A percentile compares a stretch with the other conserved stretches of the same genome.
phyloP scores from a whole-genome alignment of 23 tunicate species.

The Trididemnum nubilum region DNA sequence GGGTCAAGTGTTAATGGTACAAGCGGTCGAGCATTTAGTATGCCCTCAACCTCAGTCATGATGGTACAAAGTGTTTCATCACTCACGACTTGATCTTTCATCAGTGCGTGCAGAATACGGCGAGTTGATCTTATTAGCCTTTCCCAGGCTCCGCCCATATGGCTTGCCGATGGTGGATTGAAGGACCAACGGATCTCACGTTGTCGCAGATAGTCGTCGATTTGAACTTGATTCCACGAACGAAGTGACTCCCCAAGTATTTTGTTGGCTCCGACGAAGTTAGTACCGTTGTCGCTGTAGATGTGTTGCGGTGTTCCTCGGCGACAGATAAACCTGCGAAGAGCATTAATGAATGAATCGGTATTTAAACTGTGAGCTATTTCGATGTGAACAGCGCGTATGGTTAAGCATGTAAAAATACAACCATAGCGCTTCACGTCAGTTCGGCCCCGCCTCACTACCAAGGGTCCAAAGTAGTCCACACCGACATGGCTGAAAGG shows the following conservation, averaged over 20 bases:
- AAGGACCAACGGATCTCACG: slow-evolving; percentile 13
- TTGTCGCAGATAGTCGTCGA: neutral
- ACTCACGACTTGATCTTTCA: neutral
- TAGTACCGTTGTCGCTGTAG: slow-evolving; percentile 46
- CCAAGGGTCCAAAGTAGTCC: neutral
- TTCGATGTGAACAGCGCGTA: slow-evolving; percentile 28
- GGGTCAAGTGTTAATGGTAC: slow-evolving; percentile 3
- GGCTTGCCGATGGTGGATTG: slow-evolving; percentile 20
- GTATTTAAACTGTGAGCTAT: slow-evolving; percentile 34
- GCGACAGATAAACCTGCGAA: slow-evolving; percentile 33
- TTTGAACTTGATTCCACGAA: slow-evolving; percentile 22
- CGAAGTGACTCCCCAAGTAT: slow-evolving; percentile 18
- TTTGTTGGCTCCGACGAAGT: slow-evolving; percentile 38
- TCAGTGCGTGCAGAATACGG: neutral
- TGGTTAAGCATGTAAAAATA: slow-evolving; percentile 6
- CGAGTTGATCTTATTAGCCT: slow-evolving; percentile 34
- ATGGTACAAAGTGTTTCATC: slow-evolving; percentile 16
- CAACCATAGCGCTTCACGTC: slow-evolving; percentile 15
- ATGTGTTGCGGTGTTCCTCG: slow-evolving; percentile 17
- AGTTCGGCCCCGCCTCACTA: neutral
- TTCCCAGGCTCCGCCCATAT: slow-evolving; percentile 32
- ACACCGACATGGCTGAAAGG: neutral
- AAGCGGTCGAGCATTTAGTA: slow-evolving; percentile 6
- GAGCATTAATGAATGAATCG: slow-evolving; percentile 36
- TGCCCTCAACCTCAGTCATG: neutral